Base-by-base conservation (phyloP, 2,888 invertebrate species). In the Caenorhabditis wallacei region DNA sequence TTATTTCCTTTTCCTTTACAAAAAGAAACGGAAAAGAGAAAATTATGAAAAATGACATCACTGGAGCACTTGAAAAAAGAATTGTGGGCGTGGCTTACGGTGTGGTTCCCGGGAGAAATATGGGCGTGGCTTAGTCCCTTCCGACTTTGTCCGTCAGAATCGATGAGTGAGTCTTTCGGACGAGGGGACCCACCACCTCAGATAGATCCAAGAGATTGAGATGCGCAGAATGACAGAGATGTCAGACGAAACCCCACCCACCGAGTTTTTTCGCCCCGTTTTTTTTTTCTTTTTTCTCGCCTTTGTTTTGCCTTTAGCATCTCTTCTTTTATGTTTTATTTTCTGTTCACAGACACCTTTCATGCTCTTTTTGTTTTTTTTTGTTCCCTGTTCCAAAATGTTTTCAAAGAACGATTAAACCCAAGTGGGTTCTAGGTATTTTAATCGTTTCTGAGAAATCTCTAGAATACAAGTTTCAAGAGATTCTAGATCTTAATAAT, bases 131-230 rank as follows among this genome's bases (percentile, higher is more conserved):
- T 53, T 78, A 22, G 43, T 51, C 59, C 59, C 70, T 70, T 78
- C 69, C 69, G 61, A 69, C 69, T 59, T 63, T 78, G 78, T 68
- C 75, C 75, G 75, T 75, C 75, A 75, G 75, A 75, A 75, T 75
- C 75, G 75, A 75, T 75, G 75, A 75, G 75, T 75, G 75, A 75
- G 75, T 68, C 75, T 74, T 74, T 74, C 64, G 74, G 74, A 74
- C 74, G 71, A 61, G 59, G 70, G 70, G 59, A 43, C 74, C 64
- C 57, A 64, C 63, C 54, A 54, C 30, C 59, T 53, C 53, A 61
- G 53, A 68, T 68, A 54, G 51, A 57, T 48, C 57, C 30, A 43
- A 43, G 64, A 59, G 80, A 72, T 59, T 22, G 53, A 72, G 72
- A 80, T 37, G 51, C 75, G 64, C 75, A 70, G 81, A 53, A 35